A percentile compares a stretch with the other conserved stretches of the same genome.
phyloP scores from a whole-genome alignment of 2,888 invertebrate genomes.

The Mycalesis mineus region DNA sequence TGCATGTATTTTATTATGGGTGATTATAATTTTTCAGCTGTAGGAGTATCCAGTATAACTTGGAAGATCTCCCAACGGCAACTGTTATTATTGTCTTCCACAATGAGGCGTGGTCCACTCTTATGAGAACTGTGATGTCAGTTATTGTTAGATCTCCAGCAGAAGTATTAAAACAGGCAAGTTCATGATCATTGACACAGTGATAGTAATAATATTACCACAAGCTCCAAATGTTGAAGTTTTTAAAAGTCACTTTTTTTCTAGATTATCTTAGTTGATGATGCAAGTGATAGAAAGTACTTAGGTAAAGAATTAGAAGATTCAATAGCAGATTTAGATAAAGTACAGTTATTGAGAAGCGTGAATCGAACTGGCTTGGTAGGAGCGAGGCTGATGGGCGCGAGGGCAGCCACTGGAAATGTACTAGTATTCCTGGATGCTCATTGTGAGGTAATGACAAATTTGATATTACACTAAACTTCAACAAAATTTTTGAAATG shows the following conservation, averaged over 20 bases:
- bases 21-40: conserved; percentile 50
- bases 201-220: too few relatives aligned
- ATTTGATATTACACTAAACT: not conserved
- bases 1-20: not conserved
- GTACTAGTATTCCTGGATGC: conserved; percentile 95
- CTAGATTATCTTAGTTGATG: conserved; percentile 67
- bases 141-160: conserved; percentile 92
- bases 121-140: conserved; percentile 95
- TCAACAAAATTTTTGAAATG: not conserved
- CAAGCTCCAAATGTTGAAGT: too few relatives aligned
- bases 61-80: conserved; percentile 86
- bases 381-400: conserved; percentile 91
- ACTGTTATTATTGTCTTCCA: conserved; percentile 98
- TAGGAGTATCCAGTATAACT: conserved; percentile 50
- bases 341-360: conserved; percentile 83
- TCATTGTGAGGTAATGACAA: conserved; percentile 90
- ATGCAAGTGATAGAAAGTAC: conserved; percentile 65
- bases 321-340: conserved; percentile 48
- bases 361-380: conserved; percentile 91
- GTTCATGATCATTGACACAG: not conserved
- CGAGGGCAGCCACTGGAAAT: conserved; percentile 88
- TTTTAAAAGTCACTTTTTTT: not conserved
- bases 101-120: conserved; percentile 99
- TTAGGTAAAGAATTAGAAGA: conserved; percentile 62
- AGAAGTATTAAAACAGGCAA: conserved; percentile 87